Percentiles rank a stretch among this genome's conserved stretches.
Evolutionary conservation across 2,888 invertebrate genomes (phyloP).

Genomic region (Rapana venosa): DNA sequence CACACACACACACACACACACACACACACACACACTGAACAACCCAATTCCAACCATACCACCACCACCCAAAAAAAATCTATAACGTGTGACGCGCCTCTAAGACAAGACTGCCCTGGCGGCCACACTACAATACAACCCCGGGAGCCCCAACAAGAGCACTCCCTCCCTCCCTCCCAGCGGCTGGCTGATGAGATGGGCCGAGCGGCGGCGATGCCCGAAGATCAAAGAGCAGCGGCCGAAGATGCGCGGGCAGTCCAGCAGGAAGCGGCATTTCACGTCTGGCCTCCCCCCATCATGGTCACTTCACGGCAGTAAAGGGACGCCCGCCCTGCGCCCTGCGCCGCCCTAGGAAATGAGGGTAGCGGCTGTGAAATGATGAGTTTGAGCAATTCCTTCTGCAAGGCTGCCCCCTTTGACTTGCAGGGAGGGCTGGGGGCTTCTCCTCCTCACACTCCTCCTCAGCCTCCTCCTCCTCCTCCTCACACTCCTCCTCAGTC

Average conservation of each 20-base stretch:
- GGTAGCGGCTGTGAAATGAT: constrained; percentile 20
- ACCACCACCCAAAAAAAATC: neutral
- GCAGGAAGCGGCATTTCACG: constrained; percentile 29
- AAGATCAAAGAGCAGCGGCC: neutral
- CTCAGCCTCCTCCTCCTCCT: neutral
- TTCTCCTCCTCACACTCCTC: neutral
- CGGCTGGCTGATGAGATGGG: constrained; percentile 20
- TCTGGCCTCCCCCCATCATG: constrained; percentile 24
- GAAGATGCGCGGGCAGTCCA: neutral
- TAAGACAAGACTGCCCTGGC: neutral
- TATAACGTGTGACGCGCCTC: neutral
- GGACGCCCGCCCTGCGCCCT: constrained; percentile 20
- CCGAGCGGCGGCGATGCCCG: neutral
- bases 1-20: too few species aligned
- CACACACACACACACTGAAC: too few species aligned
- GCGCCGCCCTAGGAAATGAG: constrained; percentile 18
- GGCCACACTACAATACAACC: neutral
- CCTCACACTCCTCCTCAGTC: neutral
- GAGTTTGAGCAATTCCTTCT: constrained; percentile 19
- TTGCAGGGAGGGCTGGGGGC: neutral
- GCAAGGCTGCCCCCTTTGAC: constrained; percentile 10
- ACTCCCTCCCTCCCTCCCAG: neutral
- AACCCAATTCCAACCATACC: neutral
- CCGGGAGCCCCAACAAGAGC: neutral
- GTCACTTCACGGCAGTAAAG: constrained; percentile 23